These are phyloP conservation scores for Megaustenia siamemsis DNA, from an alignment of 2,888 invertebrate genomes.

Conservation along the genomic window DNA sequence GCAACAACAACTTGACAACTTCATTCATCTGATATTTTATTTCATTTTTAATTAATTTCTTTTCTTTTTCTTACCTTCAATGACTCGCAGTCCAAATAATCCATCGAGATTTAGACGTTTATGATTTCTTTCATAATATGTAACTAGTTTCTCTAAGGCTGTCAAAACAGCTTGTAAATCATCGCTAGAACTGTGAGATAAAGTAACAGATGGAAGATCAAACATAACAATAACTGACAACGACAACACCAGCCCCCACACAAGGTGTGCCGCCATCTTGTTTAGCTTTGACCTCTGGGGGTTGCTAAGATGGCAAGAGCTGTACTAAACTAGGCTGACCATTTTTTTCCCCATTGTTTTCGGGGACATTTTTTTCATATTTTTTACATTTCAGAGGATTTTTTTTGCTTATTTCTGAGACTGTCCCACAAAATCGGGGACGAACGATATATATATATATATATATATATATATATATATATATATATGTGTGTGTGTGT, in stretches of 20 bases:
- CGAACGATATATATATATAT: no score
- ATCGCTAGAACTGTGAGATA: neutral
- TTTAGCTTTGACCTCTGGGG: conserved; percentile 31
- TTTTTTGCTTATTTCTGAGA: no score
- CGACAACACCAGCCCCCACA: neutral
- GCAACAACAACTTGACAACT: neutral
- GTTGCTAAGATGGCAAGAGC: conserved; percentile 2
- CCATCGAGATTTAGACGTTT: conserved; percentile 74
- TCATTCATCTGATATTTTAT: neutral
- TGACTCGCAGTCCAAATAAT: conserved; percentile 74
- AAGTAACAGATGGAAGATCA: neutral
- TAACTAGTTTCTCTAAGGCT: conserved; percentile 66
- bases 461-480: no score
- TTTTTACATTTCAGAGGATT: no score
- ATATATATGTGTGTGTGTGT: no score
- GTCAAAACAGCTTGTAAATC: conserved; percentile 60
- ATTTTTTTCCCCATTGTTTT: no score
- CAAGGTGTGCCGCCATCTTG: conserved; percentile 40
- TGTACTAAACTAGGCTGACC: no score
- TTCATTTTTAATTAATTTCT: neutral
- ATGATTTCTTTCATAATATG: conserved; percentile 69
- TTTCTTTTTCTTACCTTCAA: conserved; percentile 76
- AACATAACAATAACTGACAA: no score
- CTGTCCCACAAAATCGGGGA: no score
- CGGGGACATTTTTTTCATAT: no score